Conservation (phyloP, 2,113 vertebrate species). For the Aphyosemion australe region DNA sequence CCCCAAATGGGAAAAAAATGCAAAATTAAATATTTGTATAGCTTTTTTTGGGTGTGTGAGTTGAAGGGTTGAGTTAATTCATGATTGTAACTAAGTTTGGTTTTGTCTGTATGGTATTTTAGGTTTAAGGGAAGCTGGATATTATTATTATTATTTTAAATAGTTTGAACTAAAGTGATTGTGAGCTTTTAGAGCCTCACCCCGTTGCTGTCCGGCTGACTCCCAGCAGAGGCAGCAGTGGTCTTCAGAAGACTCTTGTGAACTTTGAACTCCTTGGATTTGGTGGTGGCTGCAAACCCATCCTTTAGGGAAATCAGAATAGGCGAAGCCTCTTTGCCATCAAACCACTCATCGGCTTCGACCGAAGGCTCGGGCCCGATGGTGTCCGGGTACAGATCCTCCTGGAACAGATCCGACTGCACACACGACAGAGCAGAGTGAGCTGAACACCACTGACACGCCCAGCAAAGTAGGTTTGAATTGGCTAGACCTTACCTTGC, state of each 20-base stretch:
- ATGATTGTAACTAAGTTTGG: no score
- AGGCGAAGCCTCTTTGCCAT: slow-evolving; percentile 81
- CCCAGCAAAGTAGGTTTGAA: rapidly evolving
- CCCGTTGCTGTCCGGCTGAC: slow-evolving; percentile 48
- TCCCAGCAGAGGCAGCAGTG: slow-evolving; percentile 33
- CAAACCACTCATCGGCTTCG: slow-evolving; percentile 86
- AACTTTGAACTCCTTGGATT: slow-evolving; percentile 87
- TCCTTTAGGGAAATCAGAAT: slow-evolving; percentile 88
- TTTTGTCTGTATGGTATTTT: no score
- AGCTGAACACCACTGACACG: background rate
- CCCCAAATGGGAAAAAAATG: no score
- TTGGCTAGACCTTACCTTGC: slow-evolving; percentile 75
- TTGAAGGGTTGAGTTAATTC: no score
- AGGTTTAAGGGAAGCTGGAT: no score
- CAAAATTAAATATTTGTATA: no score
- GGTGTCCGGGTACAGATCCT: slow-evolving; percentile 89
- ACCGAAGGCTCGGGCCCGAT: slow-evolving; percentile 86
- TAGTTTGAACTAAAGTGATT: no score
- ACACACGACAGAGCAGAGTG: slow-evolving; percentile 3
- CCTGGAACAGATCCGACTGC: slow-evolving; percentile 92
- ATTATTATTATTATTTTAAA: no score
- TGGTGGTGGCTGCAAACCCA: slow-evolving; percentile 82
- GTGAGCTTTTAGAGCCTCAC: slow-evolving; percentile 45
- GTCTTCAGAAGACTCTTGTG: slow-evolving; percentile 85
- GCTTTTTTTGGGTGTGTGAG: no score